Percentiles rank a stretch among this genome's conserved stretches.
phyloP scores from a whole-genome alignment of 2,888 invertebrate genomes.

The Callyntrura sp. region DNA sequence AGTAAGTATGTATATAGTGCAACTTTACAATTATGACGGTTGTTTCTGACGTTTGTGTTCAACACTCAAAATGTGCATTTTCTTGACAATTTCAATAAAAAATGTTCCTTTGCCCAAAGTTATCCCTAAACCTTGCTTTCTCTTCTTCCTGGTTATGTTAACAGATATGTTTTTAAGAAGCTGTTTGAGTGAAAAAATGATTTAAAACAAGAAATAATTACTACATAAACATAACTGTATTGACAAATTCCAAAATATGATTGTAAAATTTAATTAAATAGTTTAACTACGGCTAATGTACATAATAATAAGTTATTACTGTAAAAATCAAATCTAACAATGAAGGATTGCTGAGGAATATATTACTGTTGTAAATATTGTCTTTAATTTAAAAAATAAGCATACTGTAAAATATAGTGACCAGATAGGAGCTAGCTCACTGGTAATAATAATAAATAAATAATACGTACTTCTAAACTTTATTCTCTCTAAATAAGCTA shows the following conservation, averaged over 20 bases:
- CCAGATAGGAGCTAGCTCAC: background rate
- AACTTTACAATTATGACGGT: too few relatives aligned
- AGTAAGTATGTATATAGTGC: too few relatives aligned
- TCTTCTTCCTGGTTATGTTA: too few relatives aligned
- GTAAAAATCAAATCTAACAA: background rate
- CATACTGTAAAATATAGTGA: background rate
- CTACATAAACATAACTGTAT: too few relatives aligned
- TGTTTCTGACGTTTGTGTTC: too few relatives aligned
- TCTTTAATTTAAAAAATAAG: conserved; percentile 8
- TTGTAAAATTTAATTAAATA: background rate
- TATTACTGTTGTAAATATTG: background rate
- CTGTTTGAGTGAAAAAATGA: too few relatives aligned
- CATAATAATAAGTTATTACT: background rate
- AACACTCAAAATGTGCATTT: too few relatives aligned
- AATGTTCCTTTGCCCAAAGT: background rate
- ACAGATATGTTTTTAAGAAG: too few relatives aligned
- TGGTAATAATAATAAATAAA: too few relatives aligned
- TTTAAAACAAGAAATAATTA: too few relatives aligned
- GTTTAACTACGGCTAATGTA: too few relatives aligned
- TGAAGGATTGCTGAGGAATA: too few relatives aligned
- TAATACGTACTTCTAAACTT: background rate
- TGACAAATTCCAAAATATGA: background rate
- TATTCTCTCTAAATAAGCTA: background rate
- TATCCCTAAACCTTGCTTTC: background rate
- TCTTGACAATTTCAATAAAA: background rate